Evolutionary conservation across 2,797 vertebrate genomes (phyloP), one percentile per base, ranked within the genome.

Genomic region (Meda fulgida): DNA sequence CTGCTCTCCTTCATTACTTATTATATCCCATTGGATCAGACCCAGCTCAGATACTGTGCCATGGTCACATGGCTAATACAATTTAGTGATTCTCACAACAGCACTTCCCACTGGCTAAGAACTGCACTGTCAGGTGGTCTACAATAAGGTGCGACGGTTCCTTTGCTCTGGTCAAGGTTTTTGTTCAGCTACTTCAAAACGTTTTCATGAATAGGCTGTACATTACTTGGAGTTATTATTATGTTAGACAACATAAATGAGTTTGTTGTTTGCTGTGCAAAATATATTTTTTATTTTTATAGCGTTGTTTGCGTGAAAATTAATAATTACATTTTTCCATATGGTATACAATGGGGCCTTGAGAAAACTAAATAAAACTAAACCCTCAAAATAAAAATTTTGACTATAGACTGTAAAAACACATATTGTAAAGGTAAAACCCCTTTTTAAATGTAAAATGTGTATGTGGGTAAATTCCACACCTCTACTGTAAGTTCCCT

Each of bases 11-110:
- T 66, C 78, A 88, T 88, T 89, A 85, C 80, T 85, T 84, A 85
- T 83, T 84, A 79, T 85, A 83, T 88, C 73, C 79, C 81, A 67
- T 66, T 88, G 87, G 86, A 87, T 84, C 81, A 80, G 60, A 67
- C 83, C 88, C 88, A 89, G 83, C 53, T 72, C 18, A 14, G 81
- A 58, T 72, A 67, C 84, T 83, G 29, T 87, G 81, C 71, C 83
- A 88, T 86, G 89, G 88, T 89, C 89, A 88, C 84, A 71, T 76
- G 84, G 80, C 86, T 90, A 89, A 89, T 88, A 79, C 84, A 84
- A 83, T 88, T 87, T 81, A 84, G 80, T 84, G 55, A 78, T 81
- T 81, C 69, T 81, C 46, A 29, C 60, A 75, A 79, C 60, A 84
- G 85, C 34, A 46, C 34, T 70, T 60, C 80, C 63, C 31, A 16